phyloP scores from a whole-genome alignment of 1,140 invertebrate genomes.

The Drosophila sucinea region DNA sequence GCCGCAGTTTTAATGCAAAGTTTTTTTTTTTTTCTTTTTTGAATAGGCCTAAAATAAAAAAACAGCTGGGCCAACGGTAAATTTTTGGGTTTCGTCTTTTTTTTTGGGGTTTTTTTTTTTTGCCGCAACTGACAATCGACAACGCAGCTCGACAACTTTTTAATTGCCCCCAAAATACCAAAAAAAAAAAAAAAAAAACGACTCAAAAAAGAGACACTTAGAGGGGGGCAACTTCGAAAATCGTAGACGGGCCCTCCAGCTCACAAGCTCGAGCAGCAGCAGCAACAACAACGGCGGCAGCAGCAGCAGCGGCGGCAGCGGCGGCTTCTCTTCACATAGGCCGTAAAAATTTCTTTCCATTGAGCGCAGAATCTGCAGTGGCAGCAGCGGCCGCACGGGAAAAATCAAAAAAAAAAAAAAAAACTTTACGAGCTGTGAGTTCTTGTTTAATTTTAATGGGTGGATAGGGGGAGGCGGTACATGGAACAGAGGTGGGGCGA shows the following conservation, averaged over 20 bases:
- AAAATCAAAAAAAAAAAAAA: slow-evolving; percentile 8
- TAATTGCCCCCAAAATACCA: slow-evolving; percentile 68
- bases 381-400: slow-evolving; percentile 19
- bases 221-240: slow-evolving; percentile 36
- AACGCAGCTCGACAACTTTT: slow-evolving; percentile 71
- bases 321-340: slow-evolving; percentile 49
- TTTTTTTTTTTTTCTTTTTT: slow-evolving; percentile 4
- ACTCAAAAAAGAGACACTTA: slow-evolving; percentile 21
- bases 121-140: slow-evolving; percentile 43
- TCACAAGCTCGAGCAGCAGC: slow-evolving; percentile 15
- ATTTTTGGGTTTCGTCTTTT: slow-evolving; percentile 8
- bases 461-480: not conserved
- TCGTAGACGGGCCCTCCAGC: slow-evolving; percentile 55
- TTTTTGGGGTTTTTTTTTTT: not conserved
- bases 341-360: slow-evolving; percentile 70
- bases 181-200: slow-evolving; percentile 30
- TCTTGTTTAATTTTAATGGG: slow-evolving; percentile 62
- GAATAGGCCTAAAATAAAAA: slow-evolving; percentile 27
- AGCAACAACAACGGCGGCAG: slow-evolving; percentile 29
- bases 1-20: slow-evolving; percentile 2
- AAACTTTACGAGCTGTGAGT: slow-evolving; percentile 42
- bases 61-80: slow-evolving; percentile 27
- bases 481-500: not conserved
- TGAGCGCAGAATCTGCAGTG: slow-evolving; percentile 48
- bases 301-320: slow-evolving; percentile 7